Evolutionary conservation across 2,888 invertebrate species (phyloP).

Genomic region (Trissolcus brochymenae): DNA sequence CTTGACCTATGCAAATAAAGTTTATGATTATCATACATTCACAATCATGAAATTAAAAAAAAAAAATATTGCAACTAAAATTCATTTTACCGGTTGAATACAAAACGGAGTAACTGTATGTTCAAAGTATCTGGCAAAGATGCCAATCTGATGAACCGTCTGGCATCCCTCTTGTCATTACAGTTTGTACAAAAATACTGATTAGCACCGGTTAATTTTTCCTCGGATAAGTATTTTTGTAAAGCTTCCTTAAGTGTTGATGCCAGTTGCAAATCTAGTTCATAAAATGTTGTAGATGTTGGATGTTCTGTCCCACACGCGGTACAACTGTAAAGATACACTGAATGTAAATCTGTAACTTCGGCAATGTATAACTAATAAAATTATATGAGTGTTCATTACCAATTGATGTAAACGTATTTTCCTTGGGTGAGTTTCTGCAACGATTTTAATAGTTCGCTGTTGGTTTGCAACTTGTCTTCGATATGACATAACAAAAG

Average conservation of each 20-base stretch:
- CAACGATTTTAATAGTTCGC: constrained; percentile 67
- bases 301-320: constrained; percentile 78
- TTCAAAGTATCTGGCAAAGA: constrained; percentile 80
- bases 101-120: constrained; percentile 80
- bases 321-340: constrained; percentile 74
- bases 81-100: constrained; percentile 78
- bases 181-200: constrained; percentile 80
- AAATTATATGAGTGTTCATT: constrained; percentile 21
- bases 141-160: constrained; percentile 78
- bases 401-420: constrained; percentile 70
- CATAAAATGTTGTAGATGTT: constrained; percentile 79
- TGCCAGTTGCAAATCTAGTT: constrained; percentile 80
- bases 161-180: constrained; percentile 79
- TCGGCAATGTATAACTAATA: not conserved
- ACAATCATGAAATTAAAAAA: not conserved
- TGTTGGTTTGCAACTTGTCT: constrained; percentile 75
- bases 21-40: not conserved
- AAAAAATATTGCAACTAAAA: not conserved
- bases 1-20: constrained; percentile 74
- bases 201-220: constrained; percentile 79
- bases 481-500: constrained; percentile 80
- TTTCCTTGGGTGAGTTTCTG: constrained; percentile 72
- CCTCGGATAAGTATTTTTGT: constrained; percentile 79
- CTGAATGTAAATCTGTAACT: not conserved
- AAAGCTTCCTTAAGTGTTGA: constrained; percentile 78